Evolutionary conservation across 1,140 invertebrate genomes (phyloP).

Genomic region (Dendrolimus punctatus): DNA sequence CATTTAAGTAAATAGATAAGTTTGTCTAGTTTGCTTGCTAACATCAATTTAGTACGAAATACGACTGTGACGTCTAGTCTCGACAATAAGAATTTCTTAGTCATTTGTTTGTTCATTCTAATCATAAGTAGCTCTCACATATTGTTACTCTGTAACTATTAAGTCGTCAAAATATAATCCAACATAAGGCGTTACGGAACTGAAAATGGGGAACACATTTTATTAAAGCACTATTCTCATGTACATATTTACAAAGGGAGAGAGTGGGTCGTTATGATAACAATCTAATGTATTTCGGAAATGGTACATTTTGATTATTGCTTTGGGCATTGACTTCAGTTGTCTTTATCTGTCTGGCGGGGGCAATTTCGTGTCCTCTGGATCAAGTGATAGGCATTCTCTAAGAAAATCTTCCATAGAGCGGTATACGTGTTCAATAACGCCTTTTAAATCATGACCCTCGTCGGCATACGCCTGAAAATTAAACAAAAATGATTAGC

Average conservation of each 20-base stretch:
- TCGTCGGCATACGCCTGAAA: slow-evolving; percentile 87
- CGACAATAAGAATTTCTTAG: too few relatives aligned
- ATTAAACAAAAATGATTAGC: not conserved
- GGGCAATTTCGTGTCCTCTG: slow-evolving; percentile 74
- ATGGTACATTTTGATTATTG: slow-evolving; percentile 6
- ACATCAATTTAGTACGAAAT: too few relatives aligned
- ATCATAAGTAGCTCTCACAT: slow-evolving; percentile 37
- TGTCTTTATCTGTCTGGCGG: slow-evolving; percentile 66
- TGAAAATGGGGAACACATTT: slow-evolving; percentile 55
- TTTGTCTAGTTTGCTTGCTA: too few relatives aligned
- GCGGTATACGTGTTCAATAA: slow-evolving; percentile 86
- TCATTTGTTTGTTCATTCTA: slow-evolving; percentile 23
- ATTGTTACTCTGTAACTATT: slow-evolving; percentile 15
- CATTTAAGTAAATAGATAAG: too few relatives aligned
- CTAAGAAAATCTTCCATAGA: slow-evolving; percentile 90
- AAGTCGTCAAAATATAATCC: slow-evolving; percentile 14
- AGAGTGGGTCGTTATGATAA: slow-evolving; percentile 33
- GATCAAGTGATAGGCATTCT: slow-evolving; percentile 87
- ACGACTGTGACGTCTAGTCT: too few relatives aligned
- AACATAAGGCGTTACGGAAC: slow-evolving; percentile 29
- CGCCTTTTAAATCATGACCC: slow-evolving; percentile 83
- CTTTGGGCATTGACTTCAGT: slow-evolving; percentile 1
- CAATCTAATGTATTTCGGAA: slow-evolving; percentile 26
- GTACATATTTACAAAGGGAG: slow-evolving; percentile 59
- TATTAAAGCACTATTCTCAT: slow-evolving; percentile 62